phyloP scores from a whole-genome alignment of 2,113 vertebrate species.

The Corynorhinus townsendii region DNA sequence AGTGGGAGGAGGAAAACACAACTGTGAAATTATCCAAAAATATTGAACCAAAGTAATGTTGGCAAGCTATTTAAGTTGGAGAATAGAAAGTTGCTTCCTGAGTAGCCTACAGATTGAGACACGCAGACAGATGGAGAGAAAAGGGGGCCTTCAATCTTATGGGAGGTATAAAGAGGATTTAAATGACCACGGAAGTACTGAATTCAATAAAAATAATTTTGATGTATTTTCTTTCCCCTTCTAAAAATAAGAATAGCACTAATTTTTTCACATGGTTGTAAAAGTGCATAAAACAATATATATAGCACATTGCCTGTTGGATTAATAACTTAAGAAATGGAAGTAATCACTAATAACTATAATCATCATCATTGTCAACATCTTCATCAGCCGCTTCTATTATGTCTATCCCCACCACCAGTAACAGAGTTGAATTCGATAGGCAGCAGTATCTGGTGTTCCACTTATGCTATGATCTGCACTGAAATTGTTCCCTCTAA shows the following conservation, averaged over 20 bases:
- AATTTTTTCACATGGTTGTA: not conserved
- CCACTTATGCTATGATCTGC: not conserved
- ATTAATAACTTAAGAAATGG: not conserved
- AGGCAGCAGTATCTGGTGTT: not conserved
- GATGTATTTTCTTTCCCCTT: not conserved
- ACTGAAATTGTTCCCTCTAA: not conserved
- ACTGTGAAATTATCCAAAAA: not conserved
- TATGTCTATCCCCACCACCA: too few species aligned
- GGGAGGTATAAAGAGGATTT: not conserved
- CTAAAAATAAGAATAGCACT: not conserved
- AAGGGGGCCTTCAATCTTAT: not conserved
- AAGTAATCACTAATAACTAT: not conserved
- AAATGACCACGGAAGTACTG: not conserved
- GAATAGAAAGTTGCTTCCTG: not conserved
- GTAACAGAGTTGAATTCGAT: not conserved
- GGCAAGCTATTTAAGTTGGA: not conserved
- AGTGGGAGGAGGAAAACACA: not conserved
- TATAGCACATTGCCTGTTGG: not conserved
- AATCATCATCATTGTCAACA: not conserved
- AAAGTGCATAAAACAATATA: not conserved
- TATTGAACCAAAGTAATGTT: not conserved
- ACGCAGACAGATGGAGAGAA: not conserved
- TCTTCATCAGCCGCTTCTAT: not conserved
- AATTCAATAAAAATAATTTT: not conserved
- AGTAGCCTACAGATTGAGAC: not conserved